phyloP scores from a whole-genome alignment of 2,113 vertebrate genomes.

The Anguilla rostrata region DNA sequence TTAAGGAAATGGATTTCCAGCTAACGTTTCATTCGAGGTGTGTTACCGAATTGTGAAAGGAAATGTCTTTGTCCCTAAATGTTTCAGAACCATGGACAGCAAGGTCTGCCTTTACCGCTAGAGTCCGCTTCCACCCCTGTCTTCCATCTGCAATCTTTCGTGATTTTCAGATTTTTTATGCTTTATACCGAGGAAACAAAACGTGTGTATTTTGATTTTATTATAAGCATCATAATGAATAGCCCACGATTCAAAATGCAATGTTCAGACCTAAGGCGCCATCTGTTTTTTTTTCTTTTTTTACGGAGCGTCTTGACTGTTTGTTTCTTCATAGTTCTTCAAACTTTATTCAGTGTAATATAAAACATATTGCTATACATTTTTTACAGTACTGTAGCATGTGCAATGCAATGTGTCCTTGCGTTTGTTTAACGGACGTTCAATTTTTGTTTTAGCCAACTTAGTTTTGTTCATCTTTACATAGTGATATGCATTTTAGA shows the following conservation, averaged over 20 bases:
- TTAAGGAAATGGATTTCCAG: background rate
- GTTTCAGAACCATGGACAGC: constrained; percentile 51
- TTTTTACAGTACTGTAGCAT: background rate
- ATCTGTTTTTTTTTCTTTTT: too few relatives aligned
- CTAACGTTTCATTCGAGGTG: background rate
- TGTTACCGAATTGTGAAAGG: background rate
- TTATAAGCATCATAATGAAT: too few relatives aligned
- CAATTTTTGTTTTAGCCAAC: too few relatives aligned
- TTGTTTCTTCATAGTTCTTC: background rate
- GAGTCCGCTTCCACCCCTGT: constrained; percentile 48
- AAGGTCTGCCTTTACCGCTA: constrained; percentile 44
- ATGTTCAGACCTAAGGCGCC: too few relatives aligned
- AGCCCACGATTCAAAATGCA: too few relatives aligned
- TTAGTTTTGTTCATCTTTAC: too few relatives aligned
- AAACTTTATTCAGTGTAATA: background rate
- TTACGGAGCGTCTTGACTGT: too few relatives aligned
- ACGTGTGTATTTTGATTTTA: too few relatives aligned
- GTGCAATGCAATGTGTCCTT: background rate
- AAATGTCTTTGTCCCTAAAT: constrained; percentile 5
- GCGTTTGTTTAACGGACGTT: too few relatives aligned
- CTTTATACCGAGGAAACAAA: constrained; percentile 3
- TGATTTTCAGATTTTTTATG: constrained; percentile 47
- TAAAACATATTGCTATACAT: background rate
- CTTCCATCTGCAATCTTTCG: constrained; percentile 30
- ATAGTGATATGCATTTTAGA: too few relatives aligned